These are phyloP conservation scores for Ceratina australensis DNA, from an alignment of 1,140 invertebrate genomes.

Conservation along the genomic window DNA sequence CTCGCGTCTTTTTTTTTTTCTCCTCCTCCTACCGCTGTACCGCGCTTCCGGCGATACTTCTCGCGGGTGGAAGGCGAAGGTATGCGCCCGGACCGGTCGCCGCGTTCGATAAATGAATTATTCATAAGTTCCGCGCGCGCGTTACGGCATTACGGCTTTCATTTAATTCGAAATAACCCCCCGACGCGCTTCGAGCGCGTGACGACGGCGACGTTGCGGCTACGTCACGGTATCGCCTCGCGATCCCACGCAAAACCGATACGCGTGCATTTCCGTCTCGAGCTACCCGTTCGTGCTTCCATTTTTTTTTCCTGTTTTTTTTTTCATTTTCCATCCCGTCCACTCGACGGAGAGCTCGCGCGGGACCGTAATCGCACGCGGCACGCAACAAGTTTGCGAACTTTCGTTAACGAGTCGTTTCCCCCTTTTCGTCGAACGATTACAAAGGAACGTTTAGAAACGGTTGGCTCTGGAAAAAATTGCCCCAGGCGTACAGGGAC, in stretches of 20 bases:
- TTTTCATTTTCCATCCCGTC: neutral
- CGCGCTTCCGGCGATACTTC: slow-evolving; percentile 20
- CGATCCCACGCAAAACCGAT: neutral
- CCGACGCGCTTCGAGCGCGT: slow-evolving; percentile 9
- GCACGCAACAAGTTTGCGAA: slow-evolving; percentile 62
- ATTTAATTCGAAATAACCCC: slow-evolving; percentile 38
- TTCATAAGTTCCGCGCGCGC: slow-evolving; percentile 23
- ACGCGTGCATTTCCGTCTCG: neutral
- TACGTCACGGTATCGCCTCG: neutral
- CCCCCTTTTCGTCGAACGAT: neutral
- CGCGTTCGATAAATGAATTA: slow-evolving; percentile 40
- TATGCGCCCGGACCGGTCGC: neutral
- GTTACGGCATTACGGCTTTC: slow-evolving; percentile 14
- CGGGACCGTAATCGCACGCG: slow-evolving; percentile 41
- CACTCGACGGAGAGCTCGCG: neutral
- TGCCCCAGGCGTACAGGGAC: neutral
- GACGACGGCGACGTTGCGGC: neutral
- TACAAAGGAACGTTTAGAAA: neutral
- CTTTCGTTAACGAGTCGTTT: neutral
- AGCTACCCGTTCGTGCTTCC: neutral
- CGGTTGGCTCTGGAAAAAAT: neutral
- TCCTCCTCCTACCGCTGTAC: neutral
- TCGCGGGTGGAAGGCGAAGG: neutral
- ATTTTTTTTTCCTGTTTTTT: neutral
- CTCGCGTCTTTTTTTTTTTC: slow-evolving; percentile 10